phyloP scores from a whole-genome alignment of 2,888 invertebrate genomes.

The Acrobasis consociella region DNA sequence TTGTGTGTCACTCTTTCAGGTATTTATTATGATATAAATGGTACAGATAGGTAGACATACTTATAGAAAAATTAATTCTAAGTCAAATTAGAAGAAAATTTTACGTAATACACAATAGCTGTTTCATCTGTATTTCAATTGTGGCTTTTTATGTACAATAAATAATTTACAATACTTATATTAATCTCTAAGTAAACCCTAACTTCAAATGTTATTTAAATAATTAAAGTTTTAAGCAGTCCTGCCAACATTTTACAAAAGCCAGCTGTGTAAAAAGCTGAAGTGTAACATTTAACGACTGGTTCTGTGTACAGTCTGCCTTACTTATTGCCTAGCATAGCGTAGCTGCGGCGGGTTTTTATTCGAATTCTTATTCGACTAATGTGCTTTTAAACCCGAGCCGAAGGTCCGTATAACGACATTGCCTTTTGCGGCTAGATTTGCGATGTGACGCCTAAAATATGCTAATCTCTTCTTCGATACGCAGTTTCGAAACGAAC shows the following conservation, averaged over 20 bases:
- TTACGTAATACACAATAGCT: too few relatives aligned
- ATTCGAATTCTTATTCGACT: conserved; percentile 37
- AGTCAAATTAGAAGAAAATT: too few relatives aligned
- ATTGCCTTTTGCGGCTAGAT: conserved; percentile 48
- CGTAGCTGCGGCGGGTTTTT: conserved; percentile 33
- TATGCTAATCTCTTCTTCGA: conserved; percentile 52
- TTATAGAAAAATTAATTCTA: too few relatives aligned
- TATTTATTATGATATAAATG: too few relatives aligned
- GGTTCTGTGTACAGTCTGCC: conserved; percentile 14
- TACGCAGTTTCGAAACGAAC: conserved; percentile 43
- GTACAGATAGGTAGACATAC: too few relatives aligned
- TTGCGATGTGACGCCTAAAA: conserved; percentile 50
- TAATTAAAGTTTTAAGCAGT: not conserved
- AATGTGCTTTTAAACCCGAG: conserved; percentile 7
- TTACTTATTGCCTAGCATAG: conserved; percentile 4
- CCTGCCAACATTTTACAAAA: not conserved
- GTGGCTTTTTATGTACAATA: too few relatives aligned
- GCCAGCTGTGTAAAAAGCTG: not conserved
- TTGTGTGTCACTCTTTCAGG: too few relatives aligned
- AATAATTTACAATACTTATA: too few relatives aligned
- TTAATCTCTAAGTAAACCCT: too few relatives aligned
- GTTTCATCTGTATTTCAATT: too few relatives aligned
- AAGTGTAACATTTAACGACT: not conserved
- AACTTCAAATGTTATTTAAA: not conserved
- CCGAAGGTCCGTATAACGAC: conserved; percentile 23